Evolutionary conservation across 2,113 vertebrate species (phyloP), one percentile per base, ranked within the genome.

Genomic region (Cnemophilus loriae): DNA sequence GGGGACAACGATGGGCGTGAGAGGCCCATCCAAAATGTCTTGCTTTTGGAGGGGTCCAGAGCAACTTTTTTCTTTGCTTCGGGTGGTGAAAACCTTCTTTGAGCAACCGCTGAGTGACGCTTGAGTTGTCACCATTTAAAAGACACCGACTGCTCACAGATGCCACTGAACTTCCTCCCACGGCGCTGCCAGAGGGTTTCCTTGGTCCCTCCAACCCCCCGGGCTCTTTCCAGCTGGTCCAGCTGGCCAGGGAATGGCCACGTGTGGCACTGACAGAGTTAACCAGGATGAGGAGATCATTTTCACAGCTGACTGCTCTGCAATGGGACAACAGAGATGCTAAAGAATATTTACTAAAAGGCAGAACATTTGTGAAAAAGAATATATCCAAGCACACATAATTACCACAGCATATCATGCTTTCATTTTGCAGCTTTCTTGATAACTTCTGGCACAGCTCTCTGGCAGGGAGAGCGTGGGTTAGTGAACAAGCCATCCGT

Each of bases 371-470:
- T 77, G 67, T 87, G 55, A 35, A 57, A 91, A 84, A 5, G 23
- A 13, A 10, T 19, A 67, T 57, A 89, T 71, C 39, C 52, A 86
- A 91, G 69, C 81, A 94, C 67, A 80, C 61, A 61, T 95, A 95
- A 97, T 96, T 90, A 95, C 80, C 64, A 67, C 92, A 93, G 89
- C 76, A 6, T 76, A 91, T 95, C 90, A 91, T 73, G 87, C 71
- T 95, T 89, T 95, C 74, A 67, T 95, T 93, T 89, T 75, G 67
- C 64, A 89, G 95, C 88, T 89, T 97, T 87, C 92, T 95, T 92
- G 86, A 89, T 86, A 84, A 90, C 84, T 95, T 90, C 95, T 97
- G 95, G 96, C 95, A 96, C 56, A 64, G 91, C 44, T 89, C 46
- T 85, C 82, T 97, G 96, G 96, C 94, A 97, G 71, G 74, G 74